These are phyloP conservation scores for Melinopterus prodromus DNA, from an alignment of 2,888 invertebrate species.

Conservation along the genomic window DNA sequence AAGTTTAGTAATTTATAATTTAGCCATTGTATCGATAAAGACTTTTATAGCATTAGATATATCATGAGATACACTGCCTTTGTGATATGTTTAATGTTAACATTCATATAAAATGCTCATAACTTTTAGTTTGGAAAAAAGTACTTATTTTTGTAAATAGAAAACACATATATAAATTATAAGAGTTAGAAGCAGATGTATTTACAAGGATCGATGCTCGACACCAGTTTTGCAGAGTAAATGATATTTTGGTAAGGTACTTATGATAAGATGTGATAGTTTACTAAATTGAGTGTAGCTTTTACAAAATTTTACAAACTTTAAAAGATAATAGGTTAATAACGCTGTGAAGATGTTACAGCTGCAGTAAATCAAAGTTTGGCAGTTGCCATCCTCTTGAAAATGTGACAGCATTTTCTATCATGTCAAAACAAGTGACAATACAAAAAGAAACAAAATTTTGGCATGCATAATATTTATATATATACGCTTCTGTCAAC, in stretches of 20 bases:
- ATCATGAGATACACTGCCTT: not conserved
- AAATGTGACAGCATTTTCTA: not conserved
- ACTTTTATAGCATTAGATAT: conserved; percentile 25
- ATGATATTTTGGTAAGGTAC: conserved; percentile 17
- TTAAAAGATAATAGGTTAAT: not conserved
- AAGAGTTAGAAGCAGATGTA: conserved; percentile 19
- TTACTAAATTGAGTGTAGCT: conserved; percentile 4
- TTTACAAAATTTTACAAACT: conserved; percentile 5
- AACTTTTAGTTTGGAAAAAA: conserved; percentile 21
- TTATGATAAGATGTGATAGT: conserved; percentile 24
- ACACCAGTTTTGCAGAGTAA: not conserved
- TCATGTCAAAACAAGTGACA: not conserved
- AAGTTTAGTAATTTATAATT: conserved; percentile 36
- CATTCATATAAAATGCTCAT: conserved; percentile 27
- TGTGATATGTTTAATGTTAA: conserved; percentile 15
- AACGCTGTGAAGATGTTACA: conserved; percentile 10
- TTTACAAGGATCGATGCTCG: conserved; percentile 7
- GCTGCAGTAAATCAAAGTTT: not conserved
- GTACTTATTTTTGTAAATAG: conserved; percentile 25
- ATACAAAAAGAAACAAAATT: not conserved
- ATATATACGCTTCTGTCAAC: not conserved
- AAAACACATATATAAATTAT: conserved; percentile 6
- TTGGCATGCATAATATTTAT: not conserved
- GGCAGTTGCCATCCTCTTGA: not conserved
- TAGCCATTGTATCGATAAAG: conserved; percentile 36